Base-by-base conservation (phyloP, 2,797 vertebrate species). In the Halcyon leucocephala region DNA sequence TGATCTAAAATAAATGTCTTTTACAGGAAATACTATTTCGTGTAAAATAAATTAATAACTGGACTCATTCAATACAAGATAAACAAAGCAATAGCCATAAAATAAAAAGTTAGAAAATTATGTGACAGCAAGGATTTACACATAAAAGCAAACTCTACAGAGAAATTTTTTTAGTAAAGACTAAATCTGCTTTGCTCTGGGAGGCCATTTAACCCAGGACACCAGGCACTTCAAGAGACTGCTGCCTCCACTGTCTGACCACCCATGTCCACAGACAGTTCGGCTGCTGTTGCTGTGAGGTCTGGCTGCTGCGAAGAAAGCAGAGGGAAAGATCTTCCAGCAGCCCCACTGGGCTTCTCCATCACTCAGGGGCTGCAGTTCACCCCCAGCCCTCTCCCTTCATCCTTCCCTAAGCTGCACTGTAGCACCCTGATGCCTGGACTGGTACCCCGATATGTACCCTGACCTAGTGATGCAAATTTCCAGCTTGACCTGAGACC, bases 381-480 rank as follows among this genome's bases (percentile, higher is more conserved):
- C 31, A 88, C 14, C 9, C 7, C 37, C 60, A 57, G 26, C 14
- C 26, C 46, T 39, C 6, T 1, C 14, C 31, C 3, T 42, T 62
- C 7, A 6, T 74, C 24, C 37, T 64, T 19, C 10, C 6, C 82
- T 39, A 24, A 52, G 18, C 24, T 41, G 37, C 51, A 14, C 21
- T 48, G 10, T 28, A 24, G 3, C 26, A 24, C 2, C 3, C 49
- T n/a, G 8, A 5, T 10, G 5, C 19, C 17, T 31, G 22, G 13
- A 12, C 26, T 57, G 0, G 0, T 35, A 10, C 3, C 17, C 31
- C 28, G 12, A 2, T 41, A 19, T 10, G 15, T 10, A 76, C 9
- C 18, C 48, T 60, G 61, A 39, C 19, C 14, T 44, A 42, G 5
- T 1, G 2, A 61, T 0, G 1, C 11, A 69, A 7, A 25, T 46